A percentile compares a stretch with the other conserved stretches of the same genome.
Conservation (phyloP, 64 coral and sea anemone genomes). For the Actinia equina region DNA sequence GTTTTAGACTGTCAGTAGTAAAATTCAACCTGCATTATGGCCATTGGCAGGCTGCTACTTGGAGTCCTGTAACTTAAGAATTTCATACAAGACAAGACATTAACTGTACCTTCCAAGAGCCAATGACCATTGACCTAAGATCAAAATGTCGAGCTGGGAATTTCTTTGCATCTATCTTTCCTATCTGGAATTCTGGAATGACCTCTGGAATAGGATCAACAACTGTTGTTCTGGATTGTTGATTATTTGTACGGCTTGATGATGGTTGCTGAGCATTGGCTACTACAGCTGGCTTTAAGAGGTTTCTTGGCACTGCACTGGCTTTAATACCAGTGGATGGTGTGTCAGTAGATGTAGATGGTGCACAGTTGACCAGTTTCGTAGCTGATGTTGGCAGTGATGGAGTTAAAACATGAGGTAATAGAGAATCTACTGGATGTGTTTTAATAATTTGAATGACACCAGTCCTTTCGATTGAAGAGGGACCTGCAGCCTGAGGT, state of each 20-base stretch:
- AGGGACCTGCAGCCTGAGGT: not conserved
- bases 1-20: no score
- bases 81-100: not conserved
- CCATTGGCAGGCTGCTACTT: no score
- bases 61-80: no score
- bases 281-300: not conserved
- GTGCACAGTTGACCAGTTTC: not conserved
- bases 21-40: no score
- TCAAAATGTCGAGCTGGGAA: constrained; percentile 29
- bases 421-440: constrained; percentile 9
- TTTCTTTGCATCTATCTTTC: constrained; percentile 40
- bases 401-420: constrained; percentile 2
- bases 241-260: not conserved
- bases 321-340: not conserved
- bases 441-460: not conserved
- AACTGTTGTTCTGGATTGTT: not conserved
- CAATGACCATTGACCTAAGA: constrained; percentile 8
- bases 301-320: not conserved
- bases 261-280: not conserved
- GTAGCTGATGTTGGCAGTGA: not conserved
- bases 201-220: not conserved
- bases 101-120: constrained; percentile 32
- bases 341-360: not conserved
- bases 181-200: constrained; percentile 27
- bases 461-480: not conserved